Evolutionary conservation across 2,113 vertebrate genomes (phyloP).

Genomic region (Rhegmatorhina hoffmannsi): DNA sequence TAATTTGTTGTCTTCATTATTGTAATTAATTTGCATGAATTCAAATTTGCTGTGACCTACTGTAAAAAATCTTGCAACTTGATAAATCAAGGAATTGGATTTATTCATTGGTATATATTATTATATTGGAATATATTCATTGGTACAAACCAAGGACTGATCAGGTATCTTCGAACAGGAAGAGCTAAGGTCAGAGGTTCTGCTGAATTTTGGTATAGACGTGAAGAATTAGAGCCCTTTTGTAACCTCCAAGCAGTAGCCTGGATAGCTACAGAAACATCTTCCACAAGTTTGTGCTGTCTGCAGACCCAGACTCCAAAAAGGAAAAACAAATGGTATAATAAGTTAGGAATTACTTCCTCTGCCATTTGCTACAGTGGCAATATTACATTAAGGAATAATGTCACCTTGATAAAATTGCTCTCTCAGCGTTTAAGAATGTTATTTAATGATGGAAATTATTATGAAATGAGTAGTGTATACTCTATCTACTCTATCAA

Average conservation of each 20-base stretch:
- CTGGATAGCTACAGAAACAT: not conserved
- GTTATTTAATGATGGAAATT: not conserved
- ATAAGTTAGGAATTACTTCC: not conserved
- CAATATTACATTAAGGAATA: not conserved
- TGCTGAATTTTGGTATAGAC: not conserved
- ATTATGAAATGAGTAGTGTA: not conserved
- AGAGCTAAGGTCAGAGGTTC: not conserved
- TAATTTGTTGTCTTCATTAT: slow-evolving; percentile 63
- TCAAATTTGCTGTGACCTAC: not conserved
- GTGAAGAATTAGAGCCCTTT: not conserved
- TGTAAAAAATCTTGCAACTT: not conserved
- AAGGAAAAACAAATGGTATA: not conserved
- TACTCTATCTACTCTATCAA: not conserved
- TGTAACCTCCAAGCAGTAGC: not conserved
- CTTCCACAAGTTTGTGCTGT: not conserved
- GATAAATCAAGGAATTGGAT: not conserved
- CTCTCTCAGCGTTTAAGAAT: not conserved
- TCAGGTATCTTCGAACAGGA: not conserved
- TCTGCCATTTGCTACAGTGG: not conserved
- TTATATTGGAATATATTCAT: no score
- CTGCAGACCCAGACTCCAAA: not conserved
- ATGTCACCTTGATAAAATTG: not conserved
- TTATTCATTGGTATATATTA: no score
- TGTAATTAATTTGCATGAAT: not conserved
- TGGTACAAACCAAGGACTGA: not conserved